Conservation (phyloP, 2,797 vertebrate species). For the Forpus xanthops region DNA sequence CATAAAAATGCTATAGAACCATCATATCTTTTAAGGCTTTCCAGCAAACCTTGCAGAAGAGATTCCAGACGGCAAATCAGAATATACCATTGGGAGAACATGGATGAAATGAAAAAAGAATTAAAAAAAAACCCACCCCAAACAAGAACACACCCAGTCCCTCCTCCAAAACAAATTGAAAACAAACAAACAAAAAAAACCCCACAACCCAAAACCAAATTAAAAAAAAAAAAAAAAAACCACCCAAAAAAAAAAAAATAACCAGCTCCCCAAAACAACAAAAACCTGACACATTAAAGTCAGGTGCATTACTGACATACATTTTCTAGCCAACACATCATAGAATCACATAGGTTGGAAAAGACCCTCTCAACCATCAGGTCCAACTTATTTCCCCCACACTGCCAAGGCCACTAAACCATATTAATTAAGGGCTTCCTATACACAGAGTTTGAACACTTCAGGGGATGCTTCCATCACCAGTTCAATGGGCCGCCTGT, state of each 20-base stretch:
- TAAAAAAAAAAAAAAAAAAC: background rate
- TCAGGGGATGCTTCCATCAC: background rate
- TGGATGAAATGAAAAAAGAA: background rate
- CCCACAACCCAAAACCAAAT: too few species aligned
- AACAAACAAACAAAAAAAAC: background rate
- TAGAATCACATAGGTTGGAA: background rate
- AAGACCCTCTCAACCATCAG: background rate
- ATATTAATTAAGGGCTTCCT: background rate
- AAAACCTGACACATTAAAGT: background rate
- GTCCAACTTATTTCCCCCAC: background rate
- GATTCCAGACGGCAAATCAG: background rate
- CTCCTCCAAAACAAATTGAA: too few species aligned
- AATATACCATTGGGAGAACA: background rate
- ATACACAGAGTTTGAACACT: background rate
- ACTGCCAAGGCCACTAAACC: background rate
- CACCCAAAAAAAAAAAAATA: too few species aligned
- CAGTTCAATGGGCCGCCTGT: background rate
- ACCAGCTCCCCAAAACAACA: background rate
- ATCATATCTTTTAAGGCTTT: background rate
- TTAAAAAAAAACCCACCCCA: background rate
- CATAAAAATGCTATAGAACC: background rate
- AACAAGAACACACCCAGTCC: background rate
- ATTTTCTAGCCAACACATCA: background rate
- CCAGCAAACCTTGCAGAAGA: background rate
- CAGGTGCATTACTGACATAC: background rate